Evolutionary conservation across 2,888 invertebrate genomes (phyloP).

Genomic region (Andrena fulva): DNA sequence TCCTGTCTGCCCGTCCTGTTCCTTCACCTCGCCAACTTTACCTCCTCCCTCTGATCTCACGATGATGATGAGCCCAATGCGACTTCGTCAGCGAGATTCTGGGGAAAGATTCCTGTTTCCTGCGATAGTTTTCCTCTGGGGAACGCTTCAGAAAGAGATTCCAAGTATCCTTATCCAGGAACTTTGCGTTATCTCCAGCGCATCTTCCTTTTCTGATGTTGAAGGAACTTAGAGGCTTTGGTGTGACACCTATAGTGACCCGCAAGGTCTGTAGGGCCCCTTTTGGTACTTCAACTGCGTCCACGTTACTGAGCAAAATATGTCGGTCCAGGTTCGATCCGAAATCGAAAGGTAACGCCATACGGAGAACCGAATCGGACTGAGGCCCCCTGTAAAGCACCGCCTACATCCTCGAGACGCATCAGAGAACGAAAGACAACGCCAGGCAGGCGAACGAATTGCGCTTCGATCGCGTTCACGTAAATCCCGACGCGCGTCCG

Average conservation of each 20-base stretch:
- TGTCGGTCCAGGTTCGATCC: no score
- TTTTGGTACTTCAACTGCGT: background rate
- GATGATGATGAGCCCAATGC: constrained; percentile 27
- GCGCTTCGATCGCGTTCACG: constrained; percentile 44
- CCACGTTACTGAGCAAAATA: background rate
- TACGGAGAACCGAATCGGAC: background rate
- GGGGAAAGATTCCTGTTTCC: background rate
- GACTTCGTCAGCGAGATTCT: background rate
- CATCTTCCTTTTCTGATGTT: no score
- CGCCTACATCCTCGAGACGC: constrained; percentile 11
- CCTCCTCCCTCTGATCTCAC: background rate
- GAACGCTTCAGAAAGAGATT: no score
- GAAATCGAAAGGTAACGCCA: background rate
- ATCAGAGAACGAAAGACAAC: constrained; percentile 9
- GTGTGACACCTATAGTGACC: no score
- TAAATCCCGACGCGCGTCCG: constrained; percentile 47
- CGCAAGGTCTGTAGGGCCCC: no score
- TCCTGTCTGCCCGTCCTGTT: constrained; percentile 37
- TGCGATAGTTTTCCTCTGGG: background rate
- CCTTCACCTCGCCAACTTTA: constrained; percentile 1
- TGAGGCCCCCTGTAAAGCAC: constrained; percentile 2
- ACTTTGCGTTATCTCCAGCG: no score
- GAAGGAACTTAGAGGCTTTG: no score
- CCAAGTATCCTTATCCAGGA: no score
- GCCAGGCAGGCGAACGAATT: constrained; percentile 28